phyloP scores from a whole-genome alignment of 2,113 vertebrate genomes.

The Odocoileus virginianus region DNA sequence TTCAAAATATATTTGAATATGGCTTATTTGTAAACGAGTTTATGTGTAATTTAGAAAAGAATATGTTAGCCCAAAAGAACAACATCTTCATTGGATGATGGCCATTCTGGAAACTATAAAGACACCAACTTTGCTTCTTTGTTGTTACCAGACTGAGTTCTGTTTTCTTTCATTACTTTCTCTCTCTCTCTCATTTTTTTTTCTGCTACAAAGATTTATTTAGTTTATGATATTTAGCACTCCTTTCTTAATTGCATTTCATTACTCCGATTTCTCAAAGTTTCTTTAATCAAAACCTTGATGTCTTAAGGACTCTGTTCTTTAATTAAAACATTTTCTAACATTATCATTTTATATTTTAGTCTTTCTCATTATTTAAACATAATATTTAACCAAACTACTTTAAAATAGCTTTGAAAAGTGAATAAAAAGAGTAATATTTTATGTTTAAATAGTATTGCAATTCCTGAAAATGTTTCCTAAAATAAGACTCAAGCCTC shows the following conservation, averaged over 20 bases:
- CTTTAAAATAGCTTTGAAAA: conserved; percentile 5
- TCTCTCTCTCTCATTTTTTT: not conserved
- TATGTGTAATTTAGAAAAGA: not conserved
- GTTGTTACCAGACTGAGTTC: not conserved
- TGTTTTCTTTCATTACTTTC: not conserved
- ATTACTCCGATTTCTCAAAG: not conserved
- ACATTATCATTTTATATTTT: not conserved
- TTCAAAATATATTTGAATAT: not conserved
- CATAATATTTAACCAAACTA: not conserved
- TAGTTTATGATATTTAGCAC: not conserved
- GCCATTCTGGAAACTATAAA: not conserved
- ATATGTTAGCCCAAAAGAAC: not conserved
- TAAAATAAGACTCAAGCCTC: not conserved
- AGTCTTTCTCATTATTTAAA: not conserved
- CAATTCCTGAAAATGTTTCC: not conserved
- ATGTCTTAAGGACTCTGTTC: not conserved
- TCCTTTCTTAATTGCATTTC: not conserved
- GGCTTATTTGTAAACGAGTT: not conserved
- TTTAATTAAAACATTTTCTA: not conserved
- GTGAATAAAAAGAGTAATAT: not conserved
- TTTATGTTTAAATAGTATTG: not conserved
- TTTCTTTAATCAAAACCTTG: not conserved
- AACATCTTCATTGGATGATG: not conserved
- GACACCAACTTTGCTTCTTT: not conserved
- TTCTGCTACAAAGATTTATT: not conserved